Evolutionary conservation across 2,797 vertebrate genomes (phyloP).

Genomic region (Pantherophis alleghaniensis): DNA sequence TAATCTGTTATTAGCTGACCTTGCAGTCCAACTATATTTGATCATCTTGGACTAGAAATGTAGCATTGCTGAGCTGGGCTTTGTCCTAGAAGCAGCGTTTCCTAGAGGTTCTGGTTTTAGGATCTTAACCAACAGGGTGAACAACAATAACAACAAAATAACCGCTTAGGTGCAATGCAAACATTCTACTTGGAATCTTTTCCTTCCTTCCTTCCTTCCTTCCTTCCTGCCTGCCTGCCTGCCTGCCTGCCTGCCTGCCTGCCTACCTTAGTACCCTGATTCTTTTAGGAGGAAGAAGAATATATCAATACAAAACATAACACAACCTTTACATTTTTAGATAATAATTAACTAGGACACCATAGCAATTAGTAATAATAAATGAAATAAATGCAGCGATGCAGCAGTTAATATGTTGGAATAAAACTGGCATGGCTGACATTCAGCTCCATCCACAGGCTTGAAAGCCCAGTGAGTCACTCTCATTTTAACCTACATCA

Average conservation of each 20-base stretch:
- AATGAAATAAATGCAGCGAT: neutral
- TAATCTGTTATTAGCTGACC: neutral
- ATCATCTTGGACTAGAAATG: neutral
- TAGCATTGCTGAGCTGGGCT: neutral
- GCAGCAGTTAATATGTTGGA: neutral
- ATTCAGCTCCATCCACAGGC: neutral
- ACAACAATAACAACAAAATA: neutral
- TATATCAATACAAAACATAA: neutral
- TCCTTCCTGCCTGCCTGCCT: neutral
- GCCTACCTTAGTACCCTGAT: neutral
- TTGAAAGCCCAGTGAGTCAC: neutral
- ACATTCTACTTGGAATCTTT: neutral
- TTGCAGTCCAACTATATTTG: neutral
- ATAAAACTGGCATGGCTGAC: neutral
- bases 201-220: neutral
- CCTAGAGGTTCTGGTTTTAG: neutral
- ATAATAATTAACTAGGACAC: neutral
- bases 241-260: neutral
- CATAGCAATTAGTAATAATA: neutral
- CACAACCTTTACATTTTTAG: neutral
- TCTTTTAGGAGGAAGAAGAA: neutral
- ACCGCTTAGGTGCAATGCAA: neutral
- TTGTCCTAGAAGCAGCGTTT: neutral
- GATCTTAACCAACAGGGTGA: neutral
- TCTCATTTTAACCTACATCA: neutral